Base-by-base conservation (phyloP, 2,113 vertebrate species). In the Dromaius novaehollandiae region DNA sequence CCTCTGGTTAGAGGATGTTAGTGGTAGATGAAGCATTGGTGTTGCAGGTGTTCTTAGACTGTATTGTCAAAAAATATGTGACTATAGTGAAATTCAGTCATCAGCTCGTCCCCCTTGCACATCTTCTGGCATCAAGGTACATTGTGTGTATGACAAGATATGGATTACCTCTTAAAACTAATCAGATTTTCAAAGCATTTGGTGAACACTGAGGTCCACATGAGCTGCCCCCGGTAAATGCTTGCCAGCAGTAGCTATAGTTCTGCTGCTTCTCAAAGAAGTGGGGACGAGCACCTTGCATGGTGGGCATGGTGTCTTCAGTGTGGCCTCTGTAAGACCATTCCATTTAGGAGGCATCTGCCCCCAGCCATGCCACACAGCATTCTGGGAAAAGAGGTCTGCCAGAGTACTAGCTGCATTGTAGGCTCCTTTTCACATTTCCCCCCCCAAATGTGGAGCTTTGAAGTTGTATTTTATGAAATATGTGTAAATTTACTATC, bases 221-320 rank as follows among this genome's bases (percentile, higher is more conserved):
- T 79, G 55, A 53, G 30, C 71, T 88, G 14, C 28, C 15, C 19
- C 21, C 28, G 15, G 26, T 36, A 71, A 88, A 16, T 24, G 50
- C 56, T 71, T 10, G 0, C 48, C 44, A 76, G 44, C 63, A 40
- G 80, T 28, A 77, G n/a, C 68, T 77, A 6, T 32, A 2, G 1
- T 56, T 88, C 46, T 79, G n/a, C 51, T 71, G 24, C 61, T 89
- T 70, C 80, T 85, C 28, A 44, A 40, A 71, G 55, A 74, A 71
- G 24, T 44, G 24, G 14, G 18, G 8, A 11, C 0, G 2, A 69
- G 13, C 1, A 0, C 28, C 56, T 28, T 85, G 14, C 51, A 36
- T 19, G 16, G 12, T 63, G 24, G 44, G 44, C 44, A 48, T 0
- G 0, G 5, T 53, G 28, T 68, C 75, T 61, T 44, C 75, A 36